Evolutionary conservation across 2,797 vertebrate genomes (phyloP).

Genomic region (Epinephelus malabaricus): DNA sequence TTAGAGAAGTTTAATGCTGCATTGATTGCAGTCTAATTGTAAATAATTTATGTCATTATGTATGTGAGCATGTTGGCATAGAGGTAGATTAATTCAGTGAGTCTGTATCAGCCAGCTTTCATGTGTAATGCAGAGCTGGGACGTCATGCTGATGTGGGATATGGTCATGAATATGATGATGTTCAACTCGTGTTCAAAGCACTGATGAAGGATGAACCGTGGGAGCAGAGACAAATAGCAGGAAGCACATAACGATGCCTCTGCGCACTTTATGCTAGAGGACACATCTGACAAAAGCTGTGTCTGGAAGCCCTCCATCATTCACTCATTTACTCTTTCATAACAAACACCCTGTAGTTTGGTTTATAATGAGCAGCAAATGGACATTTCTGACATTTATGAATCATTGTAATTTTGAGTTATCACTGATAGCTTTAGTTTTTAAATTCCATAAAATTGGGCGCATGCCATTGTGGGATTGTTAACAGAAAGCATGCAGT

Average conservation of each 20-base stretch:
- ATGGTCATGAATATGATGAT: conserved; percentile 39
- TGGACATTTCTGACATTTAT: not conserved
- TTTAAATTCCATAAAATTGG: not conserved
- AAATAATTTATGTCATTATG: not conserved
- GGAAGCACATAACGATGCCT: conserved; percentile 7
- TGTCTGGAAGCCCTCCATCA: not conserved
- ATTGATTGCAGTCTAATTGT: not conserved
- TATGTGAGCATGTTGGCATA: not conserved
- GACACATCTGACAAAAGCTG: conserved; percentile 1
- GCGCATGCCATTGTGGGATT: not conserved
- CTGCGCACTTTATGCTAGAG: not conserved
- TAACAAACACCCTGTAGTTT: not conserved
- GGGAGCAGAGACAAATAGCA: conserved; percentile 1
- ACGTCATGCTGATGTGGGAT: conserved; percentile 37
- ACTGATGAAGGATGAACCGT: conserved; percentile 29
- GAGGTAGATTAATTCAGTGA: conserved; percentile 6
- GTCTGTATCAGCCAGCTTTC: conserved; percentile 66
- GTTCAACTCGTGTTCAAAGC: not conserved
- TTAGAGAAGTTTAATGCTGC: not conserved
- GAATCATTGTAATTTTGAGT: not conserved
- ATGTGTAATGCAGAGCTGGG: conserved; percentile 47
- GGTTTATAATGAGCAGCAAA: not conserved
- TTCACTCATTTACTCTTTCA: not conserved
- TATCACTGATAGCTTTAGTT: not conserved
- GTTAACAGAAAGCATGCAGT: not conserved